phyloP scores from a whole-genome alignment of 2,113 vertebrate genomes.

The Sinocyclocheilus anophthalmus region DNA sequence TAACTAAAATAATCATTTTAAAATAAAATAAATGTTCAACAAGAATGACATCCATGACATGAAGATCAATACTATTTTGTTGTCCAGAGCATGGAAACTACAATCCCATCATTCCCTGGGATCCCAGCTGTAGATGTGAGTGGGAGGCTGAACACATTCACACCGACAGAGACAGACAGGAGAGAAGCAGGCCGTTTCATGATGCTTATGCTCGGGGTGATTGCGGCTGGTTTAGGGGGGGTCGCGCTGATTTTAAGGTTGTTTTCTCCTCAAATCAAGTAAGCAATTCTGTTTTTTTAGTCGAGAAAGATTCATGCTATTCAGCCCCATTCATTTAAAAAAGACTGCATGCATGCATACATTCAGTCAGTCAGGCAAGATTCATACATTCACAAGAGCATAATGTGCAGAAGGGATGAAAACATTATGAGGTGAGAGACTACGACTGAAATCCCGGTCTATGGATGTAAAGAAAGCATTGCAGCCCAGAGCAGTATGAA shows the following conservation, averaged over 20 bases:
- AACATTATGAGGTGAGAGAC: not conserved
- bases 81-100: constrained; percentile 60
- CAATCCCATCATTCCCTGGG: constrained; percentile 72
- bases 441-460: not conserved
- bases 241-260: constrained; percentile 74
- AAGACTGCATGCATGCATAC: not conserved
- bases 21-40: not conserved
- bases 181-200: not conserved
- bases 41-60: not conserved
- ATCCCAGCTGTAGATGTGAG: constrained; percentile 28
- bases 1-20: not conserved
- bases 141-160: constrained; percentile 50
- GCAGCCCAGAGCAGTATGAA: not conserved
- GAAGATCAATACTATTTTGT: not conserved
- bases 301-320: not conserved
- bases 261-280: constrained; percentile 83
- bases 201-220: constrained; percentile 63
- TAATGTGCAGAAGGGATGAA: not conserved
- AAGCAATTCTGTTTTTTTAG: constrained; percentile 52
- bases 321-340: not conserved
- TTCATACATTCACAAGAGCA: not conserved
- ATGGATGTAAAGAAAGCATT: constrained; percentile 11
- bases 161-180: constrained; percentile 9
- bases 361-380: not conserved
- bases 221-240: constrained; percentile 70